Evolutionary conservation across 1,140 invertebrate genomes (phyloP), one percentile per base, ranked within the genome.

Genomic region (Diachasma alloeum): DNA sequence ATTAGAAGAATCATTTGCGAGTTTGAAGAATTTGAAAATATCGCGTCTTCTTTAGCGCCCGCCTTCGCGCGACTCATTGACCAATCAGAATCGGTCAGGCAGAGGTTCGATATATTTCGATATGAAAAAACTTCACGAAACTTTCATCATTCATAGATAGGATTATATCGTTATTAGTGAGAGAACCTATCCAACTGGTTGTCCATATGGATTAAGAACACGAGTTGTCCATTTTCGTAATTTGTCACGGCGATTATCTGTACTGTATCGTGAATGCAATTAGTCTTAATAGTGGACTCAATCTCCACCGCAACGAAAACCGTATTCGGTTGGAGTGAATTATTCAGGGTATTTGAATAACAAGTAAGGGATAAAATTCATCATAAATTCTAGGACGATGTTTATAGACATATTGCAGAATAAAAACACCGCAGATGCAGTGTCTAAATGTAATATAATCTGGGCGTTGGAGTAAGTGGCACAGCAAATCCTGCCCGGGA

Each of bases 401-500:
- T 53, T 19, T 19, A 53, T 19, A 53, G 17, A 53, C 15, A 9
- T n/a, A 53, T 19, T 17, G 48, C 6, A 53, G 15, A 53, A 53
- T 17, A 53, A 53, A 42, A 42, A 42, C 9, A 42, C 13, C 4
- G 6, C 31, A 6, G 10, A 42, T 10, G 9, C 9, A 42, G 39
- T 10, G 39, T 10, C 10, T 42, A 2, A 42, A 11, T 37, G 72
- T 36, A 56, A 48, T 31, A 36, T 73, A 73, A 73, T 39, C 46
- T 48, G 56, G 53, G 59, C 42, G 56, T 24, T 44, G 37, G 56
- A 5, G 37, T 70, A 71, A 74, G 46, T 48, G 11, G 71, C 46
- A 63, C 76, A 46, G 78, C 76, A 80, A 80, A 78, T 80, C 77
- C 67, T 46, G 66, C 46, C 70, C 8, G 59, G 59, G 74, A 80